These are phyloP conservation scores for Mallotus villosus DNA, from an alignment of 2,797 vertebrate genomes.

Conservation along the genomic window DNA sequence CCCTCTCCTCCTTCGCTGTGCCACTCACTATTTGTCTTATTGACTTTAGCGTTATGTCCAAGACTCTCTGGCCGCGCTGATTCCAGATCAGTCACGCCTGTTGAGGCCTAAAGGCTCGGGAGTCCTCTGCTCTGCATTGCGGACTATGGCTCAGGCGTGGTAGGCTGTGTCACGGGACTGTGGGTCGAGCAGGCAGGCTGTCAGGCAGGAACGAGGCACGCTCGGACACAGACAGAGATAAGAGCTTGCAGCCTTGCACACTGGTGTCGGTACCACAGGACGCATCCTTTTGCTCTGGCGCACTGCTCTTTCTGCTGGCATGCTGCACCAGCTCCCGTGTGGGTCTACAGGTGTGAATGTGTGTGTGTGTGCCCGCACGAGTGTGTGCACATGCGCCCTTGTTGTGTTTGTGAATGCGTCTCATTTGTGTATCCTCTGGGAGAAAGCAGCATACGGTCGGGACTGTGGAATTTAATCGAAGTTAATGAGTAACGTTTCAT, in stretches of 20 bases:
- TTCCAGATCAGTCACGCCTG: slow-evolving; percentile 25
- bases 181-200: too few relatives aligned
- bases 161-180: background rate
- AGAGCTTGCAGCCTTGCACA: too few relatives aligned
- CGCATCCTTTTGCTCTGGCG: background rate
- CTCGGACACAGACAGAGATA: too few relatives aligned
- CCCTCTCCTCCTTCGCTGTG: slow-evolving; percentile 16
- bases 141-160: background rate
- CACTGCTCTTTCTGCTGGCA: too few relatives aligned
- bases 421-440: slow-evolving; percentile 3
- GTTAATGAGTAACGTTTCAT: slow-evolving; percentile 46
- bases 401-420: background rate
- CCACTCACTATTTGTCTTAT: slow-evolving; percentile 31
- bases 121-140: slow-evolving; percentile 2
- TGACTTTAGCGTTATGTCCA: slow-evolving; percentile 41
- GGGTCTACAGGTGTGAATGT: too few relatives aligned
- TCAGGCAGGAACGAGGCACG: too few relatives aligned
- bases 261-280: too few relatives aligned
- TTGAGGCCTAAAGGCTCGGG: slow-evolving; percentile 25
- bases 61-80: slow-evolving; percentile 3
- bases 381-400: background rate
- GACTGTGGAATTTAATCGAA: slow-evolving; percentile 46
- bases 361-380: too few relatives aligned
- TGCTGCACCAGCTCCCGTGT: too few relatives aligned
- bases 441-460: slow-evolving; percentile 40